Conservation (phyloP, 23 tunicate genomes). For the Corella eumyota region DNA sequence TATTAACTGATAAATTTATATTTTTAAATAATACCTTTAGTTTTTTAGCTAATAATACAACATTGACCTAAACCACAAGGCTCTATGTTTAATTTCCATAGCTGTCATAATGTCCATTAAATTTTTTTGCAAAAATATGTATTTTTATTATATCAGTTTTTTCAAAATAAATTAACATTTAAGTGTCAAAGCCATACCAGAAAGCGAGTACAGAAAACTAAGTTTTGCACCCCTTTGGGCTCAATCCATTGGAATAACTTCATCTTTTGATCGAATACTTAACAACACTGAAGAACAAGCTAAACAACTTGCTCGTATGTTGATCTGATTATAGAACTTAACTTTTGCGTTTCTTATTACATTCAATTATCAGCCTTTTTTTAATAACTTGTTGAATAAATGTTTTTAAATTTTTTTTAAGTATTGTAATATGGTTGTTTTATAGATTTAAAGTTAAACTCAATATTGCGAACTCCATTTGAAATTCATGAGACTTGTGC, state of each 20-base stretch:
- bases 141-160: too few species aligned
- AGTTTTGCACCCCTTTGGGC: constrained; percentile 42
- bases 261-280: constrained; percentile 21
- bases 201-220: constrained; percentile 16
- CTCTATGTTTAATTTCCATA: too few species aligned
- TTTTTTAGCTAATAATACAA: too few species aligned
- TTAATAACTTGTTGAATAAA: neutral
- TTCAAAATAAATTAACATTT: neutral
- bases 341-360: too few species aligned
- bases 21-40: too few species aligned
- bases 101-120: too few species aligned
- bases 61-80: too few species aligned
- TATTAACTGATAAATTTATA: too few species aligned
- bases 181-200: neutral
- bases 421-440: neutral
- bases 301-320: constrained; percentile 5
- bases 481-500: constrained; percentile 57
- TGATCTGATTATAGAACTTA: too few species aligned
- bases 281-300: constrained; percentile 38
- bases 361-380: neutral
- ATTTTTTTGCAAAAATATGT: too few species aligned
- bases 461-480: constrained; percentile 13
- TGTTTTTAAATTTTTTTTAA: neutral
- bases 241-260: constrained; percentile 28
- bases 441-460: constrained; percentile 2